Conservation (phyloP, 2,888 invertebrate species). For the Hypercompe scribonia region DNA sequence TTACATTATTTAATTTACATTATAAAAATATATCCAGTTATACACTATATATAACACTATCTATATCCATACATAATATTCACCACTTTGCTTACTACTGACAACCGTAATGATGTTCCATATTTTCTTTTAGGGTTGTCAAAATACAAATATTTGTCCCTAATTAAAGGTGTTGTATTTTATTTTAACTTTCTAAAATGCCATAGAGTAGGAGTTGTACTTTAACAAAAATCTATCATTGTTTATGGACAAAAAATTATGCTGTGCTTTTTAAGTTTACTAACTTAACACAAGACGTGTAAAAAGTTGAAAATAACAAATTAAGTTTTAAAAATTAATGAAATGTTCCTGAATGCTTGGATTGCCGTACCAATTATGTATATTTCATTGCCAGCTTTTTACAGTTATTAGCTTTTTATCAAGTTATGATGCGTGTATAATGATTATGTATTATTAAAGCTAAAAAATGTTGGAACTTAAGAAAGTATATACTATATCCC, state of each 20-base stretch:
- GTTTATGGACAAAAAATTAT: not conserved
- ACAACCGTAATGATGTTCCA: conserved; percentile 12
- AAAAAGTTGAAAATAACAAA: not conserved
- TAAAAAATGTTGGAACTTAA: not conserved
- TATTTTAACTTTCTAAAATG: not conserved
- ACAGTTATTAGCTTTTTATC: too few relatives aligned
- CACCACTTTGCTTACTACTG: conserved; percentile 8
- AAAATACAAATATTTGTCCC: not conserved
- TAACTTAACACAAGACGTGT: not conserved
- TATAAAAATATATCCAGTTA: not conserved
- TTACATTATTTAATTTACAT: too few relatives aligned
- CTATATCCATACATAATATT: not conserved
- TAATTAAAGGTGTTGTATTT: not conserved
- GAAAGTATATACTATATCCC: not conserved
- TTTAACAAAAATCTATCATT: not conserved
- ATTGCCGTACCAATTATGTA: not conserved
- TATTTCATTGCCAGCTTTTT: too few relatives aligned
- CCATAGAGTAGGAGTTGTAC: not conserved
- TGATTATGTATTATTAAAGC: not conserved
- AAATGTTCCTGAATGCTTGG: not conserved
- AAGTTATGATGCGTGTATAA: not conserved
- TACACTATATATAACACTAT: too few relatives aligned
- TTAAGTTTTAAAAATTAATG: not conserved
- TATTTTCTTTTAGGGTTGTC: not conserved
- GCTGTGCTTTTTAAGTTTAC: not conserved